Percentiles rank a stretch among this genome's conserved stretches.
phyloP scores from a whole-genome alignment of 2,113 vertebrate genomes.

The Rhineura floridana region DNA sequence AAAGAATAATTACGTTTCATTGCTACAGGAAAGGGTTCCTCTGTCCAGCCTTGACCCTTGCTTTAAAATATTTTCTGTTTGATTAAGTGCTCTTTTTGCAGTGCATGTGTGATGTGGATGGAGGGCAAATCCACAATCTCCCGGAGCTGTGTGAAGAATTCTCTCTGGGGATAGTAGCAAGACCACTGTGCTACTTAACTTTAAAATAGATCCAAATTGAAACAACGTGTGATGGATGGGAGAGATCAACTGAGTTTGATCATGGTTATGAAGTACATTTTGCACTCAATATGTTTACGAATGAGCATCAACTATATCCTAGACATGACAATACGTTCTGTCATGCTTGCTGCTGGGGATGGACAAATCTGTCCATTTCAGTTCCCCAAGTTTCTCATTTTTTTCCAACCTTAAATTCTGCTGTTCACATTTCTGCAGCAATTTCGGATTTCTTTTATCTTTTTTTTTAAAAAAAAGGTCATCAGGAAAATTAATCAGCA shows the following conservation, averaged over 20 bases:
- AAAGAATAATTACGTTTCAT: not conserved
- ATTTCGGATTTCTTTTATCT: too few relatives aligned
- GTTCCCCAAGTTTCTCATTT: too few relatives aligned
- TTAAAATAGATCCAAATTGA: conserved; percentile 19
- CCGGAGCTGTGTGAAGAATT: conserved; percentile 24
- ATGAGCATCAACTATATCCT: not conserved
- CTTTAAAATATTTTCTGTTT: not conserved
- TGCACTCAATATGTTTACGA: conserved; percentile 39
- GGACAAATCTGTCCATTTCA: too few relatives aligned
- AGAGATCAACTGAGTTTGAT: conserved; percentile 51
- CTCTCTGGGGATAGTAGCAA: conserved; percentile 32
- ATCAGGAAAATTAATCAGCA: too few relatives aligned
- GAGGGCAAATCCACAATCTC: conserved; percentile 40
- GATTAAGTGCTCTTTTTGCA: too few relatives aligned
- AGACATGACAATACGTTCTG: too few relatives aligned
- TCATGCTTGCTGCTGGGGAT: too few relatives aligned
- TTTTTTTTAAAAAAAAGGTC: too few relatives aligned
- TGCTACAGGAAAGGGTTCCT: not conserved
- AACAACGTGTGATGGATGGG: not conserved
- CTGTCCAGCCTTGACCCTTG: not conserved
- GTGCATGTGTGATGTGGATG: not conserved
- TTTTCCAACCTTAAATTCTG: too few relatives aligned
- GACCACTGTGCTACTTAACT: conserved; percentile 33
- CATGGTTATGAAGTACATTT: conserved; percentile 44
- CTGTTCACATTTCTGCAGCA: too few relatives aligned